phyloP scores from a whole-genome alignment of 1,140 invertebrate genomes.

The Drosophila parabipectinata region DNA sequence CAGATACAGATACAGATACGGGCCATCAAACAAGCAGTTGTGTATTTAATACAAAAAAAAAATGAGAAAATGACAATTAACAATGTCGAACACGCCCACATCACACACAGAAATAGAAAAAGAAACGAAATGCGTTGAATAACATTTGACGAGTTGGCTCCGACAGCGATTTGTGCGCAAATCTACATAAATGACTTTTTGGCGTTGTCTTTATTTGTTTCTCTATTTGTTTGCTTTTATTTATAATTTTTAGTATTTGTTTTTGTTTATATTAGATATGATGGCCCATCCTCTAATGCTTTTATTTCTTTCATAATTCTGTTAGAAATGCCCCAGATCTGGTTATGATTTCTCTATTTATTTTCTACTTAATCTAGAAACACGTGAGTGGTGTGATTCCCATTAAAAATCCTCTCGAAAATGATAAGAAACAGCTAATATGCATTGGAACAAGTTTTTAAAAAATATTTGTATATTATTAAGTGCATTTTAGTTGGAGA shows the following conservation, averaged over 20 bases:
- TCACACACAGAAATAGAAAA: slow-evolving; percentile 10
- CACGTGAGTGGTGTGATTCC: slow-evolving; percentile 1
- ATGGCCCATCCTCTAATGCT: slow-evolving; percentile 39
- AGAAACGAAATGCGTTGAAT: slow-evolving; percentile 33
- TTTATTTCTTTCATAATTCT: slow-evolving; percentile 30
- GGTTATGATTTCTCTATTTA: slow-evolving; percentile 10
- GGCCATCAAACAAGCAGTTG: background rate
- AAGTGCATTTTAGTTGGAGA: background rate
- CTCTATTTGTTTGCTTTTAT: slow-evolving; percentile 20
- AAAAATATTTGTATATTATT: background rate
- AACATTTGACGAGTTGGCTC: slow-evolving; percentile 20
- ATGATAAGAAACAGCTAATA: slow-evolving; percentile 7
- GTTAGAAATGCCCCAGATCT: slow-evolving; percentile 12
- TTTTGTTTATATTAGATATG: slow-evolving; percentile 39
- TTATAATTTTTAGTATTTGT: slow-evolving; percentile 28
- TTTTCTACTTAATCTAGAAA: background rate
- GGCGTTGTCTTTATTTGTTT: slow-evolving; percentile 6
- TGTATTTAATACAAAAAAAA: slow-evolving; percentile 1
- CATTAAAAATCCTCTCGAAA: background rate
- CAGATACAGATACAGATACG: slow-evolving; percentile 1
- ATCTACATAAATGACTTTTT: slow-evolving; percentile 36
- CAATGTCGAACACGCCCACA: slow-evolving; percentile 50
- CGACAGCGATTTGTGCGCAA: slow-evolving; percentile 37
- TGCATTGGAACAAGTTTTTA: background rate
- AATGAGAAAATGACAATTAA: slow-evolving; percentile 39